Base-by-base conservation (phyloP, 2,888 invertebrate genomes). In the Caenorhabditis sp. region DNA sequence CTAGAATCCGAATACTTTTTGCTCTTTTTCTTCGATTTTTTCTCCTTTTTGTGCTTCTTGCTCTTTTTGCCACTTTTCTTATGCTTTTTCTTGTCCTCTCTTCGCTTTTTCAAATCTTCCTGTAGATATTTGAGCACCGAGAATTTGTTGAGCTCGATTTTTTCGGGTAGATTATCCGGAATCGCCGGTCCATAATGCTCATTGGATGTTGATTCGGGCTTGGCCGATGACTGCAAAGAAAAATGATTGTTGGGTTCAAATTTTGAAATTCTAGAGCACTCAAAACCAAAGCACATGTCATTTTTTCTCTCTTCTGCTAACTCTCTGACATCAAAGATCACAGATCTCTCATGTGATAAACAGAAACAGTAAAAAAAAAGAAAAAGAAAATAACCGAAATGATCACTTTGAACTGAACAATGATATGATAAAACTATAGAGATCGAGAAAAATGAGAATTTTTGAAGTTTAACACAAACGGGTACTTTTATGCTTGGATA, bases 141-240 rank as follows among this genome's bases (percentile, higher is more conserved):
- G 26, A 69, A 67, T 10, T 70, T 70, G 0, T 77, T 59, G 20
- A 72, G 10, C 3, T 17, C 12, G 1, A 27, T 1, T 20, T 14
- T 8, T 36, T 53, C 20, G 3, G 52, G 36, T 8, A 59, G 14
- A 59, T 59, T 49, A 12, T 75, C 68, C 0, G 83, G 83, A 21
- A 75, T 64, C n/a, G 67, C 62, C 14, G 84, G 84, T 8, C 84
- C 84, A 65, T 79, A 84, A 52, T 77, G 77, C 23, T 77, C 77
- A 12, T 74, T 73, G 49, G 7, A 36, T 8, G 36, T 8, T 36
- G 36, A 10, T 43, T 10, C 12, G 17, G 43, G 43, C 7, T 43
- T 43, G 2, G 7, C 3, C 17, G 43, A 43, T 10, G 43, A 43
- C 17, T 7, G 17, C 43, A 12, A 43, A 43, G 14, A 43, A 3